Evolutionary conservation across 1,140 invertebrate species (phyloP).

Genomic region (Epicauta chinensis): DNA sequence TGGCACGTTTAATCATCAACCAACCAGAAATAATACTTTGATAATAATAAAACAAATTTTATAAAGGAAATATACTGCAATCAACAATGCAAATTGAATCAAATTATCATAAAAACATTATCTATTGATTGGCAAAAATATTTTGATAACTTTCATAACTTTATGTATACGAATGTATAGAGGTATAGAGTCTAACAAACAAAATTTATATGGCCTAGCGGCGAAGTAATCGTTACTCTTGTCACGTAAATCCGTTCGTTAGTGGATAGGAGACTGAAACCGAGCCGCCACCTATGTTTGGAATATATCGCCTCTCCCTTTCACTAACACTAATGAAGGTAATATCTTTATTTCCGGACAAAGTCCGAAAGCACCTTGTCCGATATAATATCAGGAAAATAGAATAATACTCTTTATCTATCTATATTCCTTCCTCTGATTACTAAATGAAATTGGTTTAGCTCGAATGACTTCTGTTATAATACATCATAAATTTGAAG

Average conservation of each 20-base stretch:
- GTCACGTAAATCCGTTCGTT: constrained; percentile 7
- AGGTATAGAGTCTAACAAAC: no score
- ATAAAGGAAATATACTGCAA: no score
- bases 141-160: no score
- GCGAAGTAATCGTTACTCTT: not conserved
- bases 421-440: constrained; percentile 6
- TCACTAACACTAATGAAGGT: constrained; percentile 13
- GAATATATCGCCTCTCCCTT: constrained; percentile 4
- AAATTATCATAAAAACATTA: no score
- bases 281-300: constrained; percentile 4
- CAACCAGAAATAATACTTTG: no score
- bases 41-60: no score
- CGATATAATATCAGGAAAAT: constrained; percentile 9
- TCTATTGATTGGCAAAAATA: no score
- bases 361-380: constrained; percentile 5
- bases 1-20: no score
- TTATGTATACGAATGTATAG: no score
- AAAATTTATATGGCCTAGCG: no score
- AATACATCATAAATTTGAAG: no score
- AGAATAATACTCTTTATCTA: not conserved
- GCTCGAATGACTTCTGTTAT: constrained; percentile 7
- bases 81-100: no score
- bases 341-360: constrained; percentile 11
- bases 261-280: not conserved
- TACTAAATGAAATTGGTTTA: constrained; percentile 12